phyloP scores from a whole-genome alignment of 2,113 vertebrate genomes.

The Menura novaehollandiae region DNA sequence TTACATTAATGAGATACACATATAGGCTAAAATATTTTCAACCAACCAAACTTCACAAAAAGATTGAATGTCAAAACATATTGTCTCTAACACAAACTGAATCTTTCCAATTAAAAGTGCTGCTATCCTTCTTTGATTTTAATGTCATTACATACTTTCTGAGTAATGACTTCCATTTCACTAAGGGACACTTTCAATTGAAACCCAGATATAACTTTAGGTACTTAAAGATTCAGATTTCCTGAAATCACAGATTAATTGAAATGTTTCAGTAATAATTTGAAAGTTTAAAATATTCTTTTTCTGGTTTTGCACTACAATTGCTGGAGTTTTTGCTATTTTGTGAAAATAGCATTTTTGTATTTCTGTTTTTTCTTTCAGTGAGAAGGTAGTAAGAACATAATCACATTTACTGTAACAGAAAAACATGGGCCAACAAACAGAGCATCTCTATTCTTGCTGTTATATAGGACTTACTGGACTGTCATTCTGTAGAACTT shows the following conservation, averaged over 20 bases:
- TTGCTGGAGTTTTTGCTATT: neutral
- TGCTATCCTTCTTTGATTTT: neutral
- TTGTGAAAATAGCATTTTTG: neutral
- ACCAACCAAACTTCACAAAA: neutral
- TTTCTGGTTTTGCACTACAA: neutral
- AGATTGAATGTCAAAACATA: neutral
- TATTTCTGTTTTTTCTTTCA: neutral
- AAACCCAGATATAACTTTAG: neutral
- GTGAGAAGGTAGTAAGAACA: neutral
- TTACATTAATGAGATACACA: neutral
- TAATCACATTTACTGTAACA: neutral
- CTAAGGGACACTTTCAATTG: neutral
- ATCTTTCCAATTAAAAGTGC: neutral
- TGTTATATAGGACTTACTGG: neutral
- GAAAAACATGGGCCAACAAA: neutral
- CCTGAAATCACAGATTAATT: neutral
- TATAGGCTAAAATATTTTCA: neutral
- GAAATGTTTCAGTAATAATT: neutral
- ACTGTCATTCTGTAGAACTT: neutral
- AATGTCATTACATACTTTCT: neutral
- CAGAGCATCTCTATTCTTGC: neutral
- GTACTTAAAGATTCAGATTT: neutral
- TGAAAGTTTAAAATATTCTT: neutral
- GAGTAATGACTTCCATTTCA: neutral
- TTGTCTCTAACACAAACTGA: neutral